Evolutionary conservation across 64 coral and sea anemone species (phyloP), one percentile per base, ranked within the genome.

Genomic region (Stichodactyla mertensii): DNA sequence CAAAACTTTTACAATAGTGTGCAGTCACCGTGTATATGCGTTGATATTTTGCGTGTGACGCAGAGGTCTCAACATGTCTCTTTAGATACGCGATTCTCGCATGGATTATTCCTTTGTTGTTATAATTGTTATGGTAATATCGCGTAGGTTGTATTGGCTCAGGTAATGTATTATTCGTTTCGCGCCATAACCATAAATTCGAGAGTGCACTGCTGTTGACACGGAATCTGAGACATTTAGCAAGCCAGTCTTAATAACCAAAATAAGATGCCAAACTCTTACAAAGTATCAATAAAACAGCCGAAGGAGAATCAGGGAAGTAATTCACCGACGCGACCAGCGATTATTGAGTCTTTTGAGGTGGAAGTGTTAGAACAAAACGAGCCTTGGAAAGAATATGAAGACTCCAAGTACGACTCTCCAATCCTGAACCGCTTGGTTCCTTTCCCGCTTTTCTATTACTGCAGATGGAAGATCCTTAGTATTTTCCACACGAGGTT

Each of bases 351-450:
- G 53, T 52, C 78, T 81, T 81, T 53, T 55, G 14, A 52, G 78
- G 20, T 87, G 6, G 86, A 87, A 15, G 51, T 55, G 4, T 20
- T 61, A 67, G 19, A 77, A 58, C 54, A 27, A 20, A 55, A 18
- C 16, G 86, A 88, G 13, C 61, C 52, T 19, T 93, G 92, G 92
- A 87, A 69, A 61, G 16, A 74, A n/a, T 93, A 93, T 62, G 88
- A 93, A 83, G 77, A 93, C 51, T 89, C 88, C 10, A 93, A 87
- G 55, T 93, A 89, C 24, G 92, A 93, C 19, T 93, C 92, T 3
- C 92, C 92, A 2, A 84, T 93, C 4, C 51, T 92, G 2, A 93
- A 93, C 45, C 92, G 92, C 54, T 86, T 93, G 61, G 51, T 93
- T 0, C 92, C 92, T 6, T 90, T 86, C 52, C 92, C 92, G 8